Conservation (phyloP, 2,797 vertebrate genomes). For the Spondyliosoma cantharus region DNA sequence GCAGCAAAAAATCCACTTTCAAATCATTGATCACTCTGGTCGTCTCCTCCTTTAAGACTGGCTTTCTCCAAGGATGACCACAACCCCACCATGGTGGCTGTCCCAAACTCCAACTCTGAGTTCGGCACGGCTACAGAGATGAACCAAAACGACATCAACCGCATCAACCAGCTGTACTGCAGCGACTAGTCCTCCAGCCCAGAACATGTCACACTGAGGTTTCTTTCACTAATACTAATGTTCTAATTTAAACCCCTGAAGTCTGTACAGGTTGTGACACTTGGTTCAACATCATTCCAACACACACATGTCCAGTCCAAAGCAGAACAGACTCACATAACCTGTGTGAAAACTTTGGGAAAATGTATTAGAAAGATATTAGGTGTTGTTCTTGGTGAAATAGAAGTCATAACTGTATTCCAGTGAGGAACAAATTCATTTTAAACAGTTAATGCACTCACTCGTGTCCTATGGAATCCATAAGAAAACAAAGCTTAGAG, state of each 20-base stretch:
- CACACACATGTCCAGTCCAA: too few species aligned
- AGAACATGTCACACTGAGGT: neutral
- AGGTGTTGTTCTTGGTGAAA: too few species aligned
- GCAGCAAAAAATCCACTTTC: neutral
- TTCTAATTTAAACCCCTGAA: neutral
- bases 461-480: neutral
- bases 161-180: constrained; percentile 41
- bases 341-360: too few species aligned
- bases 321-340: too few species aligned
- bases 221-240: neutral
- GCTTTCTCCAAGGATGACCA: constrained; percentile 22
- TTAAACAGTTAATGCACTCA: too few species aligned
- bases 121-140: constrained; percentile 32
- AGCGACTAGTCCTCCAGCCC: neutral
- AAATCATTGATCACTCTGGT: neutral
- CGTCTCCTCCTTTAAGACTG: neutral
- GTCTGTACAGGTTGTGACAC: neutral
- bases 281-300: too few species aligned
- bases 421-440: too few species aligned
- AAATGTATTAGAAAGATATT: too few species aligned
- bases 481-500: too few species aligned
- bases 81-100: constrained; percentile 16
- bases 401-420: too few species aligned
- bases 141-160: constrained; percentile 42
- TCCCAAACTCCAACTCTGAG: neutral